Percentiles rank a stretch among this genome's conserved stretches.
These are phyloP conservation scores for Cyprinodon variegatus DNA, from an alignment of 2,113 vertebrate species.

Conservation along the genomic window DNA sequence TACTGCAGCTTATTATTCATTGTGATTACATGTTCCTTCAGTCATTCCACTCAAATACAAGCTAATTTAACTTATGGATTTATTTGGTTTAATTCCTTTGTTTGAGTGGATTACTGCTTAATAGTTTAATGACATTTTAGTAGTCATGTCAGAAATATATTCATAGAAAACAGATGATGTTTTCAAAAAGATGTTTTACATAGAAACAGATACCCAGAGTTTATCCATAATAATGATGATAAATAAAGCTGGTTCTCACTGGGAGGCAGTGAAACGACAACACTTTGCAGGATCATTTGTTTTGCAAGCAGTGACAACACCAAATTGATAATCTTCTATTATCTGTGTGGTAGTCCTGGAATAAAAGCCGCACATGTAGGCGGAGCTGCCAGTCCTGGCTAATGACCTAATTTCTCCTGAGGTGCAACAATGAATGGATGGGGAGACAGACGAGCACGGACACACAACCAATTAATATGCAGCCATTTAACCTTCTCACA, in stretches of 20 bases:
- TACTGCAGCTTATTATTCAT: not conserved
- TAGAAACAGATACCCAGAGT: conserved; percentile 3
- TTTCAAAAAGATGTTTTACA: not conserved
- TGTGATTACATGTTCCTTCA: no score
- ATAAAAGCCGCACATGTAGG: conserved; percentile 25
- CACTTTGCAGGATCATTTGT: conserved; percentile 30
- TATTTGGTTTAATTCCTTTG: not conserved
- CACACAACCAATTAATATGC: conserved; percentile 55
- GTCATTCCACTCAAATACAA: not conserved
- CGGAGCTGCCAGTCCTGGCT: conserved; percentile 17
- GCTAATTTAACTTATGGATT: not conserved
- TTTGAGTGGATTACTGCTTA: not conserved
- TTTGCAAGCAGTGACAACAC: conserved; percentile 15
- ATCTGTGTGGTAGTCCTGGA: conserved; percentile 12
- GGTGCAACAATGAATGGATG: conserved; percentile 34
- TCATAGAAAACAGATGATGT: not conserved
- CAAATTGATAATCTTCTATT: conserved; percentile 31
- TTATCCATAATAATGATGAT: conserved; percentile 6
- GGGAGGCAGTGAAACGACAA: conserved; percentile 5
- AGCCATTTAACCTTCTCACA: conserved; percentile 53
- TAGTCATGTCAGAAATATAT: no score
- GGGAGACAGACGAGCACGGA: conserved; percentile 3
- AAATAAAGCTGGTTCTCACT: conserved; percentile 10
- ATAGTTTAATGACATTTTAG: no score
- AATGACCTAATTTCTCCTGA: conserved; percentile 43